Conservation (phyloP, 2,888 invertebrate species). For the Mimas tiliae region DNA sequence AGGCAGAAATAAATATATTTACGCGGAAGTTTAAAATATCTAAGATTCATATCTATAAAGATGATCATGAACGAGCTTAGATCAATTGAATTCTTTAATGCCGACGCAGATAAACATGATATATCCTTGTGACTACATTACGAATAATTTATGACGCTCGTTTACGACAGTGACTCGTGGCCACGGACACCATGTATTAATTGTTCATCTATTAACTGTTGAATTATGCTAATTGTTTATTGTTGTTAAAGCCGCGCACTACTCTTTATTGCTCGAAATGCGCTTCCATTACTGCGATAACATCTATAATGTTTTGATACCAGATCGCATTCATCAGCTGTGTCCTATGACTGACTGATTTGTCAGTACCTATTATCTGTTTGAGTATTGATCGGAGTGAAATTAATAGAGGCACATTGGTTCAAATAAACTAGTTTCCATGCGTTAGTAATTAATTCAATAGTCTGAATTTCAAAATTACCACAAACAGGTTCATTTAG, state of each 20-base stretch:
- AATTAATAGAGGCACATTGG: neutral
- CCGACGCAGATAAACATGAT: no score
- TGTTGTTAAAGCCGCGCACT: conserved; percentile 28
- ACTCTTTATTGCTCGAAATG: conserved; percentile 30
- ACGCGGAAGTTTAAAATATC: no score
- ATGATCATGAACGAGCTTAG: no score
- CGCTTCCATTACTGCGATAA: conserved; percentile 29
- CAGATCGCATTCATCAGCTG: conserved; percentile 3
- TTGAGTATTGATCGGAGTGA: neutral
- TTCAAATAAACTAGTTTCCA: neutral
- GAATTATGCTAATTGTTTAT: conserved; percentile 32
- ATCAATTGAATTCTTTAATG: no score
- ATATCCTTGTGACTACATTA: neutral
- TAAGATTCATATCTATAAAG: no score
- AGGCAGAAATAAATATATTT: no score
- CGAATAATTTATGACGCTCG: neutral
- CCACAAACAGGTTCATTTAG: no score
- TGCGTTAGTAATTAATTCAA: no score
- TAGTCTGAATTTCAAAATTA: no score
- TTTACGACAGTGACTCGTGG: conserved; percentile 4
- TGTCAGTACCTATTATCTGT: conserved; percentile 7
- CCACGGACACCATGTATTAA: conserved; percentile 5
- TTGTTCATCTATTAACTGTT: conserved; percentile 19
- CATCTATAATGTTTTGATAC: conserved; percentile 17
- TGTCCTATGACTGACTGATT: conserved; percentile 19